Evolutionary conservation across 2,113 vertebrate species (phyloP).

Genomic region (Chauna torquata): DNA sequence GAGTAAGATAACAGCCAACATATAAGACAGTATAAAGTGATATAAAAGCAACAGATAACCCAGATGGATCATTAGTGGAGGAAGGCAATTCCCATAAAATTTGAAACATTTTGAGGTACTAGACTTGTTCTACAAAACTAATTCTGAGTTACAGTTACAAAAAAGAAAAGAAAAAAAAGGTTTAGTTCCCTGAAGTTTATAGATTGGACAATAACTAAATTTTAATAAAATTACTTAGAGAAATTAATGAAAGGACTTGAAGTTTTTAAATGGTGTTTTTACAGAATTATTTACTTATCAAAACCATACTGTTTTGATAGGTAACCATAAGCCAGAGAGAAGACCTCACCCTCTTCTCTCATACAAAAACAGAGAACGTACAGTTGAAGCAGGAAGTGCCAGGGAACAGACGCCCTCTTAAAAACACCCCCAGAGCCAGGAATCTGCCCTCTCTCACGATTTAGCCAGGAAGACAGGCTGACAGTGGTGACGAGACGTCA

Average conservation of each 20-base stretch:
- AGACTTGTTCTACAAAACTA: neutral
- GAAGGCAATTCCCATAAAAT: neutral
- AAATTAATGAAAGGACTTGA: neutral
- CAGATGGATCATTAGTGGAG: neutral
- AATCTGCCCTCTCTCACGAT: slow-evolving; percentile 6
- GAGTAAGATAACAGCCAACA: neutral
- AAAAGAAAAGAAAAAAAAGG: neutral
- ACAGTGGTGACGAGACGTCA: neutral
- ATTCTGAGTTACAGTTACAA: neutral
- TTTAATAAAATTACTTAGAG: neutral
- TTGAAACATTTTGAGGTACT: neutral
- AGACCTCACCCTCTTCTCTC: neutral
- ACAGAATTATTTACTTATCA: neutral
- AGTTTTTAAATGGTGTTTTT: neutral
- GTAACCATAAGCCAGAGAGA: neutral
- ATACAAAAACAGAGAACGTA: neutral
- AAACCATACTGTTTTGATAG: neutral
- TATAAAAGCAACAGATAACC: neutral
- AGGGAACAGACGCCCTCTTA: neutral
- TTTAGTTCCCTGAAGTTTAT: neutral
- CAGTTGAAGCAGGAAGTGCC: neutral
- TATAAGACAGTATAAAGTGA: neutral
- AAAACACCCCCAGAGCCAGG: neutral
- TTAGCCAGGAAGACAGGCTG: neutral
- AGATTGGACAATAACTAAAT: neutral